Conservation (phyloP, 2,797 vertebrate genomes). For the Meriones psammophilus region DNA sequence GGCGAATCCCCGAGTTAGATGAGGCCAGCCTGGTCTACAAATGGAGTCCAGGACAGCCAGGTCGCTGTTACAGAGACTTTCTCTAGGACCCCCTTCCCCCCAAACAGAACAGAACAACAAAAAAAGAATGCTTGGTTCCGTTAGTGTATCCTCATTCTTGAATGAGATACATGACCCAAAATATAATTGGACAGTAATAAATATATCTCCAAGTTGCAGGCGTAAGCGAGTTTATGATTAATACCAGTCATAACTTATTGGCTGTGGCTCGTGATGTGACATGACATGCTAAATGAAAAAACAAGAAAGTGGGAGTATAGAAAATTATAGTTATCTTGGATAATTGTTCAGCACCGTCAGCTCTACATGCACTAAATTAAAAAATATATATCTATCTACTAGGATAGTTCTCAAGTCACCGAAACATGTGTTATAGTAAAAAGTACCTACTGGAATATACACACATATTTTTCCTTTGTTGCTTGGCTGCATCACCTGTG, state of each 20-base stretch:
- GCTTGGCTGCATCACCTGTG: neutral
- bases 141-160: neutral
- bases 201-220: constrained; percentile 40
- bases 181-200: neutral
- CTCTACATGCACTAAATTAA: constrained; percentile 22
- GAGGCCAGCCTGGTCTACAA: no score
- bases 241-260: neutral
- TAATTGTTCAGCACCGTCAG: constrained; percentile 56
- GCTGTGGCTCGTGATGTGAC: neutral
- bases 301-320: neutral
- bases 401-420: neutral
- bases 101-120: no score
- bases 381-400: neutral
- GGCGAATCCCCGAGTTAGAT: no score
- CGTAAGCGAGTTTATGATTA: constrained; percentile 20
- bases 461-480: constrained; percentile 7
- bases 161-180: neutral
- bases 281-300: neutral
- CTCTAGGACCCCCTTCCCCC: no score
- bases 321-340: constrained; percentile 33
- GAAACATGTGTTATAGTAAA: neutral
- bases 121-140: neutral
- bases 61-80: no score
- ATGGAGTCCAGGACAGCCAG: no score
- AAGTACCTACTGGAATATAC: constrained; percentile 65